Evolutionary conservation across 2,888 invertebrate species (phyloP), one percentile per base, ranked within the genome.

Genomic region (Geotrupes spiniger): DNA sequence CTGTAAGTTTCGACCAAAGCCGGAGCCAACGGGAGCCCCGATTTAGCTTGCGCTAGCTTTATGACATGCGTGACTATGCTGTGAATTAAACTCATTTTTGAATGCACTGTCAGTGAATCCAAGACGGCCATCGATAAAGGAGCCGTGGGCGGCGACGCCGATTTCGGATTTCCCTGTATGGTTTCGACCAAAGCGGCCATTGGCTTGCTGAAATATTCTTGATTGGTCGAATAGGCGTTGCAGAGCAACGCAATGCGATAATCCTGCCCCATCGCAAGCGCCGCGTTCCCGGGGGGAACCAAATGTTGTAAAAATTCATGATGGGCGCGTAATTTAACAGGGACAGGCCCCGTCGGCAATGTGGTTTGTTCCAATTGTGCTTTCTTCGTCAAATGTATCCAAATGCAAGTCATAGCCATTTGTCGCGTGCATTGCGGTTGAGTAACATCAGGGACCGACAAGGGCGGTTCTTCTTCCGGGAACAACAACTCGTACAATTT

Each of bases 1-100:
- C 93, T 92, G 75, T 96, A 97, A 0, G 96, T 97, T 74, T 97
- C 96, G 0, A 97, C 90, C 1, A 96, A 74, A 0, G 95, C 95
- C 0, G 96, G 95, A 0, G 94, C 88, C 66, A 92, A 78, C 0
- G 92, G 87, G 66, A 89, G 81, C 43, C 85, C 87, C 0, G 87
- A 85, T 69, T 93, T 94, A 25, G 86, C 85, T 66, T 92, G 91
- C 0, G 94, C 92, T 59, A 91, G 78, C 66, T 94, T 93, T 27
- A 93, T 89, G 37, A 96, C 91, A 66, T 94, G 89, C 0, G 92
- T 87, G 45, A 89, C 90, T 59, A 92, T 91, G 58, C 84, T 84
- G 52, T 36, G 79, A 75, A 68, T 70, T 8, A 72, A 59, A 63
- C 84, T 85, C 96, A 97, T 97, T 75, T 97, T 97, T 25, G 94